These are phyloP conservation scores for Nezara viridula DNA, from an alignment of 2,888 invertebrate genomes.

Conservation along the genomic window DNA sequence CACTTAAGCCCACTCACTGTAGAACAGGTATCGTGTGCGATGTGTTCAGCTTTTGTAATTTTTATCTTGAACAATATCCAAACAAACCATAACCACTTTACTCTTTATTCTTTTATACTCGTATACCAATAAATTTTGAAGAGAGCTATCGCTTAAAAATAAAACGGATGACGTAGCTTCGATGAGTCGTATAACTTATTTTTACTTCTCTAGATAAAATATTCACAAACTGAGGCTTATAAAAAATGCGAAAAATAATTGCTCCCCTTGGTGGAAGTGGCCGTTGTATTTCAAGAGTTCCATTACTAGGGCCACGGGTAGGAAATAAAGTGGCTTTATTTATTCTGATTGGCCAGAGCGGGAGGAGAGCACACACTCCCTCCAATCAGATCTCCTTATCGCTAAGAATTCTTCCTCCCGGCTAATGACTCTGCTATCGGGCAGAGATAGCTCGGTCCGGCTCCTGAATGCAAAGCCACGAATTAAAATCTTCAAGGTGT, in stretches of 20 bases:
- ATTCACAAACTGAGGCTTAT: not conserved
- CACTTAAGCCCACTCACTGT: too few relatives aligned
- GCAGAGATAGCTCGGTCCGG: conserved; percentile 18
- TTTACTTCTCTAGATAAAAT: too few relatives aligned
- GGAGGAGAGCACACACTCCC: conserved; percentile 8
- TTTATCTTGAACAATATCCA: too few relatives aligned
- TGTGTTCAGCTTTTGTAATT: too few relatives aligned
- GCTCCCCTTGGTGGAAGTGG: not conserved
- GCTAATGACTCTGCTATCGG: conserved; percentile 47
- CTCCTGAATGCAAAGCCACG: conserved; percentile 23
- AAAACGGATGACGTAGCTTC: too few relatives aligned
- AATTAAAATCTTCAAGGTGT: conserved; percentile 47
- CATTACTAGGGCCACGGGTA: not conserved
- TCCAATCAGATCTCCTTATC: conserved; percentile 48
- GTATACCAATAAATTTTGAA: too few relatives aligned
- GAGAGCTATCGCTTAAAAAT: too few relatives aligned
- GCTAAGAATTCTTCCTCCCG: conserved; percentile 41
- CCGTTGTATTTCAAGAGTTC: conserved; percentile 16
- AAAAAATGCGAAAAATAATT: not conserved
- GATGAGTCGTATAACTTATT: too few relatives aligned
- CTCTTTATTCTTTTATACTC: too few relatives aligned
- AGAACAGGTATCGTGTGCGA: too few relatives aligned
- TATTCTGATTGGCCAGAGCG: not conserved
- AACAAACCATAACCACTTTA: too few relatives aligned
- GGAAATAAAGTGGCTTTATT: conserved; percentile 49